phyloP scores from a whole-genome alignment of 2,113 vertebrate genomes.

The Vulpes ferrilata region DNA sequence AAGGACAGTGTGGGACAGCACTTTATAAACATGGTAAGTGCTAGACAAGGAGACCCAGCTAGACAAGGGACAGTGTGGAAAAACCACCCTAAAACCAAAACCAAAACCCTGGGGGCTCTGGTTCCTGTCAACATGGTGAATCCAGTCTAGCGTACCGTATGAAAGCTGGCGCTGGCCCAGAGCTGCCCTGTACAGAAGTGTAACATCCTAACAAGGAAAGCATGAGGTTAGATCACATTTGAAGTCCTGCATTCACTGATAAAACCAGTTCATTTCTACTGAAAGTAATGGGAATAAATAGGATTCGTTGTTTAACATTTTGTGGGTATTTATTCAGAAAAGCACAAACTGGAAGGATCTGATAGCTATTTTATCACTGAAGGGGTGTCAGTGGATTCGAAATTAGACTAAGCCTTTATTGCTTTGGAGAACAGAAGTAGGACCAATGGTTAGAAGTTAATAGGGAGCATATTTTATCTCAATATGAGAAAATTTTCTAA shows the following conservation, averaged over 20 bases:
- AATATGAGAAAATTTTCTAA: constrained; percentile 77
- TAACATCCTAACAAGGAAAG: neutral
- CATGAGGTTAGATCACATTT: neutral
- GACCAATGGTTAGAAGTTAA: constrained; percentile 76
- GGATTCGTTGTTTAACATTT: constrained; percentile 35
- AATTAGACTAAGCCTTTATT: constrained; percentile 71
- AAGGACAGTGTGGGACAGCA: neutral
- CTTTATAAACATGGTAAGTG: neutral
- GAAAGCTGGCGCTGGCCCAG: neutral
- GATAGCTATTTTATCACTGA: constrained; percentile 62
- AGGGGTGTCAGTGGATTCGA: constrained; percentile 55
- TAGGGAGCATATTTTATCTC: constrained; percentile 82
- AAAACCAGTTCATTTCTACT: constrained; percentile 50
- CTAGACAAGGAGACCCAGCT: neutral
- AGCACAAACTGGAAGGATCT: constrained; percentile 39
- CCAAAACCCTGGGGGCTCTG: neutral
- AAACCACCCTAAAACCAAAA: neutral
- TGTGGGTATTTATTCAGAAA: constrained; percentile 56
- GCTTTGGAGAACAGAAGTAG: constrained; percentile 66
- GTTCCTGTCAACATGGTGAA: no score
- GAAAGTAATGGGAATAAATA: constrained; percentile 63
- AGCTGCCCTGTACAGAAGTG: neutral
- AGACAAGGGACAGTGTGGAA: neutral
- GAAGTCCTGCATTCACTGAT: neutral
- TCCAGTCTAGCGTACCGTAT: neutral